Base-by-base conservation (phyloP, 2,888 invertebrate species). In the Seira musarum region DNA sequence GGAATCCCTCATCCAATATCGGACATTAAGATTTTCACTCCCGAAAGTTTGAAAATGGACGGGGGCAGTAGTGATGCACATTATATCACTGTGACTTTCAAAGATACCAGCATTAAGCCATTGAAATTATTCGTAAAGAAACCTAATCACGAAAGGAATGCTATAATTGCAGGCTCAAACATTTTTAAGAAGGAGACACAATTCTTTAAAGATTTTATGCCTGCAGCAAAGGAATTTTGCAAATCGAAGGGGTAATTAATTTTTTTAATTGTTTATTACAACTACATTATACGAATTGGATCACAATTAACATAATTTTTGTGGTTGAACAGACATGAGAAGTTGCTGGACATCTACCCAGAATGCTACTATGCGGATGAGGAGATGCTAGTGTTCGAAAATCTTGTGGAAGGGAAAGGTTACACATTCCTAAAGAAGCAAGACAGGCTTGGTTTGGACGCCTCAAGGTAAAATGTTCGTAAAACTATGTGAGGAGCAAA, bases 281-380 rank as follows among this genome's bases (percentile, higher is more conserved):
- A 53, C 13, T 30, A 8, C 21, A 22, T 8, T 17, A 40, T 40
- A 46, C 2, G 5, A n/a, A n/a, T n/a, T n/a, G n/a, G n/a, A 49
- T 49, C 15, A 13, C 49, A 61, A 10, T 61, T 15, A 17, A 13
- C 17, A 61, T 15, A 15, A 15, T 61, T 10, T 10, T 8, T 40
- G n/a, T n/a, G n/a, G n/a, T n/a, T n/a, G n/a, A n/a, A n/a, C n/a
- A n/a, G 57, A 13, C 46, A 25, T 3, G 61, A 46, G 1, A 46
- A 73, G 2, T 25, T 81, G 1, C 1, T 83, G 21, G 35, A 75
- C 24, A 53, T 81, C 19, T 82, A 80, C 25, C 83, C 83, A 21
- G 80, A 83, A 73, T 81, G 76, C 49, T 80, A 75, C 53, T 77
- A 70, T 30, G 83, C 65, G 64, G 77, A 81, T 66, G 63, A 72